Base-by-base conservation (phyloP, 2,888 invertebrate species). In the Troilus luridus region DNA sequence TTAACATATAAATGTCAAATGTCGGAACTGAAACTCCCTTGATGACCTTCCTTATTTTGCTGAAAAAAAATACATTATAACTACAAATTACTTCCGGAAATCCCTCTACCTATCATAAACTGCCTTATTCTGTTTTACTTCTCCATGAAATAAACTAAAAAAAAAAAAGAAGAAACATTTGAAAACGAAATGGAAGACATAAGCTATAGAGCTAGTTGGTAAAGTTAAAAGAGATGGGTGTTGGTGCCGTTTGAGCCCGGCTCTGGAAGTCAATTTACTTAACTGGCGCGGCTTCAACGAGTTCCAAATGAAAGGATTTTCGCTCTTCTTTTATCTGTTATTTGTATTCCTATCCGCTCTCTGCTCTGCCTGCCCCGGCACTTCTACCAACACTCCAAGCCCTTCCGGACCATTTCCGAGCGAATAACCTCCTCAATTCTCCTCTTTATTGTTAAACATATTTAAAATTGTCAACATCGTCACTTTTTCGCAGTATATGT, bases 241-340 rank as follows among this genome's bases (percentile, higher is more conserved):
- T 14, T 1, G 19, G 17, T 41, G 27, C 27, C 72, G 41, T 77
- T 77, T 41, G 72, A 56, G 85, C n/a, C 56, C 56, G 11, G 56
- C n/a, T 58, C 56, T 21, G n/a, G 85, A 85, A 85, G 85, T 85
- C 85, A 85, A 85, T 85, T 56, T 58, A 85, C 56, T 85, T 85
- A 85, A 85, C 85, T 85, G 85, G 21, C 19, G 62, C 19, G 54
- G 62, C 89, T 54, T 89, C 62, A 89, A 89, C 64, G 89, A 64
- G 89, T 62, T 64, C 62, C 41, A 27, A 24, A 89, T 89, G 89
- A 89, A 89, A 64, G 89, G 89, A 89, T 89, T 89, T 64, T 89
- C 89, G 54, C 89, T 64, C 41, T 64, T 89, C 62, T 62, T 89
- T 89, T 64, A 89, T 89, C 64, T n/a, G 89, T 85, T 41, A 54